Evolutionary conservation across 2,797 vertebrate genomes (phyloP).

Genomic region (Triplophysa yarkandensis): DNA sequence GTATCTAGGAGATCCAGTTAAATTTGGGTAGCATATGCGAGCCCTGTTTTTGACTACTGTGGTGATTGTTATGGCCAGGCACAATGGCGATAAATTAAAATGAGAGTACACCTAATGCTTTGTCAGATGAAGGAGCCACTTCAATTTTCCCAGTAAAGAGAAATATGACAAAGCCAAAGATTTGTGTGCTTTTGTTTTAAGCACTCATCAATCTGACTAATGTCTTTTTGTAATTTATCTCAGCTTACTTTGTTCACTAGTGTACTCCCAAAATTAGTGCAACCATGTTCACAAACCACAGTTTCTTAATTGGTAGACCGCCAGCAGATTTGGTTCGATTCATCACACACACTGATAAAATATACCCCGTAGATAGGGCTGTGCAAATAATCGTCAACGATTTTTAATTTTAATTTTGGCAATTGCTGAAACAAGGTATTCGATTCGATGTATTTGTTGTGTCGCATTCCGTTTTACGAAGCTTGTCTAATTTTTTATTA

Average conservation of each 20-base stretch:
- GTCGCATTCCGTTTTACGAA: too few relatives aligned
- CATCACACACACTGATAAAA: too few relatives aligned
- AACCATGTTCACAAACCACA: conserved; percentile 14
- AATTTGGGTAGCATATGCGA: too few relatives aligned
- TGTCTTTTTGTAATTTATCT: background rate
- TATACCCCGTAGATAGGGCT: too few relatives aligned
- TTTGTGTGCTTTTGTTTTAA: background rate
- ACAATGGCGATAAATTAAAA: background rate
- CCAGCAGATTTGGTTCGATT: too few relatives aligned
- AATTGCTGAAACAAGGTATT: too few relatives aligned
- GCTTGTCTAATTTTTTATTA: too few relatives aligned
- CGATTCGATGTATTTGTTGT: too few relatives aligned
- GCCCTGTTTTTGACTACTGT: background rate
- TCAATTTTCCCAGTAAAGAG: conserved; percentile 8
- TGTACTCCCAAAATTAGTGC: background rate
- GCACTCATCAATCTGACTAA: background rate
- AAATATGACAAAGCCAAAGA: background rate
- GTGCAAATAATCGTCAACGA: too few relatives aligned
- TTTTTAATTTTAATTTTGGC: too few relatives aligned
- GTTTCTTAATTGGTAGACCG: too few relatives aligned
- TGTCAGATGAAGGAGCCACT: background rate
- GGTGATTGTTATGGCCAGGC: background rate
- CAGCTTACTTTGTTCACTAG: background rate
- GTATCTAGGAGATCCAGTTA: too few relatives aligned
- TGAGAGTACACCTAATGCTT: conserved; percentile 1